A percentile compares a stretch with the other conserved stretches of the same genome.
Evolutionary conservation across 2,113 vertebrate species (phyloP).

Genomic region (Epinephelus fuscoguttatus): DNA sequence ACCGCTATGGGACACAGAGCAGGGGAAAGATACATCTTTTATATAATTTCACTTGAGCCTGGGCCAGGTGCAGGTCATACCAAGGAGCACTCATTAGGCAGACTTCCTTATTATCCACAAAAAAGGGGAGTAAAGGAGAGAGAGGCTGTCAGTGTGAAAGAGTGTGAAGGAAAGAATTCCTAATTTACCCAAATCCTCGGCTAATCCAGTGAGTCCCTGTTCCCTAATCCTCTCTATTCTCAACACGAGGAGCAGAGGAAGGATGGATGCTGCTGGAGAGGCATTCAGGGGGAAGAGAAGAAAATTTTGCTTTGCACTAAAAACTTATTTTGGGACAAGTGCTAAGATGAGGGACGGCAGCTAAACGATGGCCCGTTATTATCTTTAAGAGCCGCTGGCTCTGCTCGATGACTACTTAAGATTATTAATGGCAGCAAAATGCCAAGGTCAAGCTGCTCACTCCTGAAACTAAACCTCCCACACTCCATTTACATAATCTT

Average conservation of each 20-base stretch:
- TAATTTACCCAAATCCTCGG: conserved; percentile 74
- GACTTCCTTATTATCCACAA: conserved; percentile 44
- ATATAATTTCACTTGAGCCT: conserved; percentile 58
- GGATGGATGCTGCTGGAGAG: conserved; percentile 31
- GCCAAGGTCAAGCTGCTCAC: conserved; percentile 57
- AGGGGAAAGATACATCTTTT: conserved; percentile 48
- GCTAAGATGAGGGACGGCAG: conserved; percentile 22
- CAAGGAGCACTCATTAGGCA: conserved; percentile 68
- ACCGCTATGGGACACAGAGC: not conserved
- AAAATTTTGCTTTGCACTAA: conserved; percentile 34
- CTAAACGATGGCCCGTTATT: conserved; percentile 25
- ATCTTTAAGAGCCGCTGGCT: conserved; percentile 44
- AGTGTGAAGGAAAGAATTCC: conserved; percentile 64
- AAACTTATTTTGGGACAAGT: conserved; percentile 33
- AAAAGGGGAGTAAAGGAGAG: conserved; percentile 45
- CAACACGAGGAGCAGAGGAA: conserved; percentile 22
- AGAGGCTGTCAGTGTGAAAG: conserved; percentile 50
- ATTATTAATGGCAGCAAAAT: conserved; percentile 55
- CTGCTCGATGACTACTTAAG: conserved; percentile 42
- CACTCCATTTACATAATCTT: conserved; percentile 45
- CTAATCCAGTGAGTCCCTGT: conserved; percentile 70
- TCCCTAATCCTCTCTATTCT: conserved; percentile 68
- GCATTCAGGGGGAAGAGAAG: conserved; percentile 21
- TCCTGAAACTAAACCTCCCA: conserved; percentile 31
- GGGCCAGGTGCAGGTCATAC: conserved; percentile 52